Evolutionary conservation across 2,888 invertebrate species (phyloP).

Genomic region (Drepanosiphum platanoidis): DNA sequence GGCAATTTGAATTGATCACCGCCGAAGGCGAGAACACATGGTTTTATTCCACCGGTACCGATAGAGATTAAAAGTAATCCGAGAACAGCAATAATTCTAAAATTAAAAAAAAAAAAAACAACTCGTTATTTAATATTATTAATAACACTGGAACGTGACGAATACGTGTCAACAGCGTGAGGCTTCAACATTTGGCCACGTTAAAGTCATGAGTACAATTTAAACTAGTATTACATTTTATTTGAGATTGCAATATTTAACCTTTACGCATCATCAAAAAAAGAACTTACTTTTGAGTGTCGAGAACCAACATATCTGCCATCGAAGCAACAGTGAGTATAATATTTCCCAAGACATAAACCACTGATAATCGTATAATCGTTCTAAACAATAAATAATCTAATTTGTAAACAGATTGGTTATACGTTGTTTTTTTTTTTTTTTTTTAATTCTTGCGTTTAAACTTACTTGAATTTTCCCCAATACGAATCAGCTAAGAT

Average conservation of each 20-base stretch:
- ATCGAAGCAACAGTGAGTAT: conserved; percentile 64
- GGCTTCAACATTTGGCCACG: too few species aligned
- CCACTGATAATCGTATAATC: conserved; percentile 86
- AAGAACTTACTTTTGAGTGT: conserved; percentile 42
- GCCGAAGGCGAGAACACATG: conserved; percentile 87
- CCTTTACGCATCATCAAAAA: too few species aligned
- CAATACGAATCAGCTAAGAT: conserved; percentile 74
- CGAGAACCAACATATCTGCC: background rate
- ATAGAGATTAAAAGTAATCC: conserved; percentile 53
- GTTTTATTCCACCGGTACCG: conserved; percentile 79
- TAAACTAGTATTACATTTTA: too few species aligned
- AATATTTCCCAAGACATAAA: conserved; percentile 70
- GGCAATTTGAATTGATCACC: conserved; percentile 81
- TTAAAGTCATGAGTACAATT: too few species aligned
- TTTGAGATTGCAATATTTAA: too few species aligned
- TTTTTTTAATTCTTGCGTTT: background rate
- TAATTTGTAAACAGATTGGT: background rate
- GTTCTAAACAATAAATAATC: conserved; percentile 71
- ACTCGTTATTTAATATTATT: too few species aligned
- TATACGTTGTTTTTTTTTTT: background rate
- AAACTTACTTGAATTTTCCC: conserved; percentile 52
- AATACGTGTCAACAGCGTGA: too few species aligned
- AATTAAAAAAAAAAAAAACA: too few species aligned
- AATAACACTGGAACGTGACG: too few species aligned
- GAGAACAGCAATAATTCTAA: conserved; percentile 22